Conservation (phyloP, 1,140 invertebrate species). For the Bombus picipes region DNA sequence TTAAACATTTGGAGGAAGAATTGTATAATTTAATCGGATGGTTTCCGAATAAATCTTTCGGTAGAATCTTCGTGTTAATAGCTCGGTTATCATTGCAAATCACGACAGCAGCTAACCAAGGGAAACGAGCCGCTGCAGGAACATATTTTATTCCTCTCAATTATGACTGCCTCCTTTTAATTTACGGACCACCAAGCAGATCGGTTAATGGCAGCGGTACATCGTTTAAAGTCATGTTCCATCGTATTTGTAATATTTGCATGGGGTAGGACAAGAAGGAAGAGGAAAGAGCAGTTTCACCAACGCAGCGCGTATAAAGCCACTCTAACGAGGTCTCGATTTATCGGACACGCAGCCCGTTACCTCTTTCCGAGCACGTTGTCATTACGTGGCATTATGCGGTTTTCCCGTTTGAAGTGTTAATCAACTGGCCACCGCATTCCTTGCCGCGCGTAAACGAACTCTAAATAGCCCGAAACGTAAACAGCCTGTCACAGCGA, state of each 20-base stretch:
- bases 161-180: neutral
- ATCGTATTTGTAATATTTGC: conserved; percentile 25
- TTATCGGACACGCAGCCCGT: conserved; percentile 61
- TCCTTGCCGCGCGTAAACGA: conserved; percentile 56
- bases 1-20: too few species aligned
- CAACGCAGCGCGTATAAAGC: conserved; percentile 43
- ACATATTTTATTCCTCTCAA: neutral
- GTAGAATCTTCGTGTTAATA: neutral
- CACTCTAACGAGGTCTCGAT: conserved; percentile 62
- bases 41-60: neutral
- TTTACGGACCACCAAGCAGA: neutral
- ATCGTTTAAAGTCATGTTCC: conserved; percentile 10
- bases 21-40: neutral
- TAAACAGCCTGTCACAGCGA: conserved; percentile 52
- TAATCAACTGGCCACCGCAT: conserved; percentile 62
- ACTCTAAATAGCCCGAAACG: conserved; percentile 65
- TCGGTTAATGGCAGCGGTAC: neutral
- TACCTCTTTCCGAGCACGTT: conserved; percentile 49
- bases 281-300: conserved; percentile 27
- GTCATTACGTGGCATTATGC: conserved; percentile 70
- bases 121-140: neutral
- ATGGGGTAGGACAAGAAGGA: neutral
- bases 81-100: neutral
- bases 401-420: conserved; percentile 70
- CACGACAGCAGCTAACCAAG: neutral